Evolutionary conservation across 2,113 vertebrate genomes (phyloP), one percentile per base, ranked within the genome.

Genomic region (Platysteira castanea): DNA sequence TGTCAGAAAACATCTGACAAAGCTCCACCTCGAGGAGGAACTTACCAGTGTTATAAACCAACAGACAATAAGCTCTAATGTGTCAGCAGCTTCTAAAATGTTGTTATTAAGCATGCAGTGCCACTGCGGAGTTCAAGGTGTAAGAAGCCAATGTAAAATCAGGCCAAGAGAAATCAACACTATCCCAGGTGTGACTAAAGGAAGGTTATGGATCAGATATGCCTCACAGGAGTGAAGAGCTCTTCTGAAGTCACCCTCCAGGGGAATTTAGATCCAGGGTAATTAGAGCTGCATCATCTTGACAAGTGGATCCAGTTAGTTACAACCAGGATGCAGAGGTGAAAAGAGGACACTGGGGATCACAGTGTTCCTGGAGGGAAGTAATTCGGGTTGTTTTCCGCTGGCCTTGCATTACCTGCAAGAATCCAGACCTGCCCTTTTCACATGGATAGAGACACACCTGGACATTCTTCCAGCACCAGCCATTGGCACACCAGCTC

Each of bases 1-100:
- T 90, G 87, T 93, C 95, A 95, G 89, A 73, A 94, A 96, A 86
- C 59, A 86, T 76, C 69, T 91, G 93, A 95, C 63, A 47, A 81
- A 75, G 56, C 76, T 84, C 68, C 85, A 16, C 71, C 39, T 75
- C 56, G 8, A 94, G 67, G 64, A 94, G 81, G 93, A 91, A 56
- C 70, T 49, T 46, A 49, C 3, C 70, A 41, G 41, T 19, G 63
- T 70, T 83, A 74, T 41, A 84, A 92, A 95, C 83, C 84, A 82
- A 63, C 83, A 93, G 76, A 89, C 89, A 95, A 87, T 59, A 63
- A 75, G 47, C 75, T 83, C 50, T 83, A 87, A 77, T 8, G 26
- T 41, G 47, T 77, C 88, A 81, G 79, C 73, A 87, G 80, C 50
- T 56, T 83, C 80, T 85, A 90, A 95, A 95, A 94, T 71, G 33